Conservation (phyloP, 1,140 invertebrate species). For the Drosophila trapezifrons region DNA sequence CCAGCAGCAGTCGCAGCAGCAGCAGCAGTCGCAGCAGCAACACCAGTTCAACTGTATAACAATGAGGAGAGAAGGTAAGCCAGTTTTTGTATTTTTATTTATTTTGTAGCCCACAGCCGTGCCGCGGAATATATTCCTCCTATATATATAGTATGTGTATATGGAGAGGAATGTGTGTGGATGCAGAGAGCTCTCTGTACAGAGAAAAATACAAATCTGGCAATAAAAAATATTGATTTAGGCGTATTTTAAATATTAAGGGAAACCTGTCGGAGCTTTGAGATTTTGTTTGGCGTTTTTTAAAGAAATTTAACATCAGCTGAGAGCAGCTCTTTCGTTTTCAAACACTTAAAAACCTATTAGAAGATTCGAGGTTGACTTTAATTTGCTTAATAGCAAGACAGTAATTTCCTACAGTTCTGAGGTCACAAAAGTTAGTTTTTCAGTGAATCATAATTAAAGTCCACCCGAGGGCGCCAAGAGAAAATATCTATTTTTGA, state of each 20-base stretch:
- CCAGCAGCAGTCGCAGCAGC: slow-evolving; percentile 6
- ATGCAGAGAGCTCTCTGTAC: slow-evolving; percentile 10
- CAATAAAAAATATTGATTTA: slow-evolving; percentile 10
- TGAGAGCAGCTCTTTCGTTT: too few relatives aligned
- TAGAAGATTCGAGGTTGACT: slow-evolving; percentile 2
- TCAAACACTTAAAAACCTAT: slow-evolving; percentile 13
- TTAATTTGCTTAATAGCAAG: slow-evolving; percentile 10
- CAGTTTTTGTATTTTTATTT: slow-evolving; percentile 69
- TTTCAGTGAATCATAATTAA: neutral
- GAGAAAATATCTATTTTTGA: neutral
- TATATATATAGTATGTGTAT: slow-evolving; percentile 9
- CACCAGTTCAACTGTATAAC: slow-evolving; percentile 72
- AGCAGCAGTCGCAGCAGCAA: slow-evolving; percentile 31
- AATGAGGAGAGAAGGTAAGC: slow-evolving; percentile 81
- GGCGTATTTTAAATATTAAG: slow-evolving; percentile 2
- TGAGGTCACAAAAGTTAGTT: slow-evolving; percentile 1
- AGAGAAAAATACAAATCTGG: neutral
- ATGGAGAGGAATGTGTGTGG: slow-evolving; percentile 27
- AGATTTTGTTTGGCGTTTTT: neutral
- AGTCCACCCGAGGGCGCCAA: neutral
- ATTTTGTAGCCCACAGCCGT: slow-evolving; percentile 60
- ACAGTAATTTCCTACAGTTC: slow-evolving; percentile 6
- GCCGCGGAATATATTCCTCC: slow-evolving; percentile 44
- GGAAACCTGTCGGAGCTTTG: neutral
- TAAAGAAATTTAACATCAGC: neutral